phyloP scores from a whole-genome alignment of 2,888 invertebrate genomes.

The Cacoxenus indagator region DNA sequence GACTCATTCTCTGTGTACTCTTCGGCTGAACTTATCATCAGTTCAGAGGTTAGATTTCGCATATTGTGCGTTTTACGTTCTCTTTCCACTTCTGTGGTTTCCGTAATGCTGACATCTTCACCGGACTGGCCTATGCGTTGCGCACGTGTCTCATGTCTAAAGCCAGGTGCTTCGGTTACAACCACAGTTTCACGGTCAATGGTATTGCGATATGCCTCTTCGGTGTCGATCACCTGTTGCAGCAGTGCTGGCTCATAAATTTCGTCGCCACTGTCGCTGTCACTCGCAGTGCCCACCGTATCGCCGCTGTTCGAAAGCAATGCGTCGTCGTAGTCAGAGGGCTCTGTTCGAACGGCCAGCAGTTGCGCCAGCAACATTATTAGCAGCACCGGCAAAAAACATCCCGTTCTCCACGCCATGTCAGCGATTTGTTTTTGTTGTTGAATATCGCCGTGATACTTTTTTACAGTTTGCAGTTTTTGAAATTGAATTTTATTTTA shows the following conservation, averaged over 20 bases:
- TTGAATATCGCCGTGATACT: constrained; percentile 23
- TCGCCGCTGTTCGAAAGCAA: neutral
- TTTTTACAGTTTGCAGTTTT: constrained; percentile 23
- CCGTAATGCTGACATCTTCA: neutral
- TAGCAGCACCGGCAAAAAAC: neutral
- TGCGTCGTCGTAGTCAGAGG: constrained; percentile 38
- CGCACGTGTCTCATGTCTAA: no score
- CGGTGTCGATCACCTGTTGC: constrained; percentile 48
- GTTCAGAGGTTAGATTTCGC: neutral
- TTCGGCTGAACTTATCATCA: no score
- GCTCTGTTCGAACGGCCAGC: constrained; percentile 28
- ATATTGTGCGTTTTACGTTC: neutral
- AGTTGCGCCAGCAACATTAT: constrained; percentile 22
- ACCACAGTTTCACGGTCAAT: constrained; percentile 41
- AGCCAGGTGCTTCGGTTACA: neutral
- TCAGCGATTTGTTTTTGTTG: constrained; percentile 14
- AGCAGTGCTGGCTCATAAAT: constrained; percentile 54
- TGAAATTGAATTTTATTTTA: constrained; percentile 44
- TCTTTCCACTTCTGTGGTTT: neutral
- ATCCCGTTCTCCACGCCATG: constrained; percentile 7
- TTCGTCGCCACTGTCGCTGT: constrained; percentile 38
- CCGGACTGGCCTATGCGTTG: no score
- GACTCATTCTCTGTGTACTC: neutral
- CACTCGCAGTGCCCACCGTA: neutral
- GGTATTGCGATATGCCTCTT: constrained; percentile 41